Conservation (phyloP, 1,140 invertebrate genomes). For the Nasonia longicornis region DNA sequence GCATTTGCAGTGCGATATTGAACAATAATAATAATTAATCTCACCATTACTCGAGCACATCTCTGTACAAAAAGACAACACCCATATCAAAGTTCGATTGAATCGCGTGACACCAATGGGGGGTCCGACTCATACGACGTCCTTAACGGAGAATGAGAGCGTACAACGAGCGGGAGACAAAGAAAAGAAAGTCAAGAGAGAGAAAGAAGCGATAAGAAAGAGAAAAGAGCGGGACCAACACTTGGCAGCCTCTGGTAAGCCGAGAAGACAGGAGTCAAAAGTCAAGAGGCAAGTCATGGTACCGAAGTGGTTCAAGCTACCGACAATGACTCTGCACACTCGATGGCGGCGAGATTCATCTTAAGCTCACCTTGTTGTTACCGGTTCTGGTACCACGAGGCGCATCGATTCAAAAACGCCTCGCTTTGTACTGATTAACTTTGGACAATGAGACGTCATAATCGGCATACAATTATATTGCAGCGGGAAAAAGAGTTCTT, state of each 20-base stretch:
- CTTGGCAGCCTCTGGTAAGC: background rate
- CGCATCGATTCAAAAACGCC: background rate
- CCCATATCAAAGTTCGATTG: constrained; percentile 49
- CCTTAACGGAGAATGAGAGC: constrained; percentile 39
- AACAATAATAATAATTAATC: too few species aligned
- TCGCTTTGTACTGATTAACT: background rate
- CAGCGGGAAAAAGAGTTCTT: too few species aligned
- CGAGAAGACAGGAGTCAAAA: constrained; percentile 54
- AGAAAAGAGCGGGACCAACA: constrained; percentile 21
- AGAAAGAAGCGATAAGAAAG: background rate
- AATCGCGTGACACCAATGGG: constrained; percentile 59
- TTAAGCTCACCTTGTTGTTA: constrained; percentile 41
- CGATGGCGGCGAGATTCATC: constrained; percentile 37
- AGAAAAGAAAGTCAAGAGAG: constrained; percentile 33
- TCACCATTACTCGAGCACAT: background rate
- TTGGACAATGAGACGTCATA: background rate
- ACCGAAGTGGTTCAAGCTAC: constrained; percentile 53
- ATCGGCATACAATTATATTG: background rate
- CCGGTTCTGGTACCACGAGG: background rate
- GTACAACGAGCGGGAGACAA: background rate
- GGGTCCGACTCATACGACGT: constrained; percentile 51
- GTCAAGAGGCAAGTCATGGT: constrained; percentile 56
- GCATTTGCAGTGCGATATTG: too few species aligned
- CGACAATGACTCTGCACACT: constrained; percentile 54
- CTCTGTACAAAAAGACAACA: background rate